Base-by-base conservation (phyloP, 2,888 invertebrate genomes). In the Hydriomena furcata region DNA sequence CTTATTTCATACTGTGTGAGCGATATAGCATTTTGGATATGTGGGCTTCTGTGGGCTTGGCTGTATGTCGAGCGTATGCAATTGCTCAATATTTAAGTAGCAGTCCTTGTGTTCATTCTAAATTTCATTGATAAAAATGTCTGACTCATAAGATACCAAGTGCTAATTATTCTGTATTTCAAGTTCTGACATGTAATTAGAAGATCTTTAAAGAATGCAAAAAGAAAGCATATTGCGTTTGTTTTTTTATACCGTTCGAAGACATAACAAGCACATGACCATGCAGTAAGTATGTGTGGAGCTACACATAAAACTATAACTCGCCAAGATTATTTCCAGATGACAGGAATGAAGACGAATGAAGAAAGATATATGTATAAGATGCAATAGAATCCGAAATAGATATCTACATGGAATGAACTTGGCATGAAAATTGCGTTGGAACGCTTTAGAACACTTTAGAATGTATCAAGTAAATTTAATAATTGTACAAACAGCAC, bases 1-100 rank as follows among this genome's bases (percentile, higher is more conserved):
- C 42, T n/a, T n/a, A n/a, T n/a, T n/a, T n/a, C 48, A 41, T 50
- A 44, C 47, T 56, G 43, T 28, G 32, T 12, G 44, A 28, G 41
- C 37, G 44, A 59, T 47, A 50, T 25, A 17, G 27, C 27, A 32
- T 48, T 41, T 37, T 27, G 32, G 28, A 50, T 12, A 38, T 44
- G 34, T 30, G 23, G 23, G 38, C 32, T 32, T 40, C 46, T 30
- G 43, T 43, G 11, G 31, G 41, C 35, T 35, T 27, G 23, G 13
- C 37, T 13, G 36, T 30, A 42, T 34, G 23, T 34, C 41, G 24
- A 37, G 13, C 12, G 21, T 43, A 27, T 32, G 25, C 20, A 13
- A 24, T 48, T 48, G 34, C 40, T 23, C 31, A 47, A n/a, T n/a
- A 10, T 28, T 27, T 6, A 32, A 32, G 8, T 24, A 24, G 1